A percentile compares a stretch with the other conserved stretches of the same genome.
Evolutionary conservation across 2,888 invertebrate genomes (phyloP).

Genomic region (Nephrocerus scutellatus): DNA sequence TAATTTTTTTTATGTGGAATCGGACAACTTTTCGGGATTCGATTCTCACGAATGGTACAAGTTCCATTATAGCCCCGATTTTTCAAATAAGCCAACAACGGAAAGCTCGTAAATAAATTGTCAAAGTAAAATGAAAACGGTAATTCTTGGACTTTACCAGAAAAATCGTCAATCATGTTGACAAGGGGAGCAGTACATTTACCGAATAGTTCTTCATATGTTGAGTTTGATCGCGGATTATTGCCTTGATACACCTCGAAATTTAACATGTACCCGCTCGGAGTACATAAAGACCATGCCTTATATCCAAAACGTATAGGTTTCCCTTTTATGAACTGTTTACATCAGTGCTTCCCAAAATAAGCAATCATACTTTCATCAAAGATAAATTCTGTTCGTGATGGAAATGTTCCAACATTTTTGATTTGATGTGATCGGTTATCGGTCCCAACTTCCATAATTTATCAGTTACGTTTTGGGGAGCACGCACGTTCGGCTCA

Average conservation of each 20-base stretch:
- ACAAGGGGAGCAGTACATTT: constrained; percentile 12
- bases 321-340: constrained; percentile 7
- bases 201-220: constrained; percentile 11
- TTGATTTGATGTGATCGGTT: constrained; percentile 4
- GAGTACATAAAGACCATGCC: constrained; percentile 9
- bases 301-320: constrained; percentile 8
- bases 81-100: too few species aligned
- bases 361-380: constrained; percentile 13
- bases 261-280: constrained; percentile 6
- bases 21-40: too few species aligned
- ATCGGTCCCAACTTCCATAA: constrained; percentile 11
- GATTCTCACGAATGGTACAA: too few species aligned
- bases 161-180: constrained; percentile 9
- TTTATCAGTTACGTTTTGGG: constrained; percentile 5
- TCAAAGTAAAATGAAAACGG: too few species aligned
- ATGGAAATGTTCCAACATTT: constrained; percentile 7
- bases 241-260: constrained; percentile 13
- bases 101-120: too few species aligned
- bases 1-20: too few species aligned
- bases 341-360: constrained; percentile 6
- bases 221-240: constrained; percentile 6
- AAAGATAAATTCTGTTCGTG: constrained; percentile 7
- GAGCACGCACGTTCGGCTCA: constrained; percentile 4
- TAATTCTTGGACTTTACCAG: neutral
- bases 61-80: too few species aligned